Evolutionary conservation across 2,888 invertebrate genomes (phyloP), one percentile per base, ranked within the genome.

Genomic region (Piscicola geometra): DNA sequence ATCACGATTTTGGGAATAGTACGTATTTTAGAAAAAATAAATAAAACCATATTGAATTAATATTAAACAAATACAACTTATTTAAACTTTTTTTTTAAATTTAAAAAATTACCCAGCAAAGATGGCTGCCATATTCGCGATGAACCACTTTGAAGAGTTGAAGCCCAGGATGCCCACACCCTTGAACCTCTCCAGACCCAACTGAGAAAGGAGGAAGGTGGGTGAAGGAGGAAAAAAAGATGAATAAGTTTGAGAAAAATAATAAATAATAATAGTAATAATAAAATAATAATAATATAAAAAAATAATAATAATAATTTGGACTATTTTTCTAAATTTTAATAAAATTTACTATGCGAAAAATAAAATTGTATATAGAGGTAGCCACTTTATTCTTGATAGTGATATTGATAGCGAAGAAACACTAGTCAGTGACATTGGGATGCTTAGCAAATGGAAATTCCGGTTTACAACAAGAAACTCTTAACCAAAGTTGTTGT

Each of bases 141-240:
- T 88, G 83, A 92, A 91, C 95, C 95, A 95, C 87, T 94, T 90
- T 68, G 92, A 91, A 36, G 91, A 90, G 85, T 95, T 95, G 85
- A 93, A 94, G 25, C 94, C 94, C 76, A 95, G 87, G 81, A 95
- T 93, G 80, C 93, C 91, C 35, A 95, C 94, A 18, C 91, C 90
- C 84, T 92, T 90, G 83, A 90, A 89, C 76, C 90, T 88, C 85
- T 94, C 90, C 77, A 94, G 85, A 1, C 94, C 94, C 76, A 95
- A 87, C 78, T 78, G 69, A 15, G 3, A n/a, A 56, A 25, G 60
- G 3, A 5, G 15, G 41, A 15, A 9, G 41, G 41, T 41, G 41
- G 15, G 41, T 41, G n/a, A n/a, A n/a, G n/a, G n/a, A n/a, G n/a
- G n/a, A n/a, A n/a, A n/a, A n/a, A n/a, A n/a, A n/a, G n/a, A n/a